These are phyloP conservation scores for Syngnathus scovelli DNA, from an alignment of 2,113 vertebrate genomes.

Conservation along the genomic window DNA sequence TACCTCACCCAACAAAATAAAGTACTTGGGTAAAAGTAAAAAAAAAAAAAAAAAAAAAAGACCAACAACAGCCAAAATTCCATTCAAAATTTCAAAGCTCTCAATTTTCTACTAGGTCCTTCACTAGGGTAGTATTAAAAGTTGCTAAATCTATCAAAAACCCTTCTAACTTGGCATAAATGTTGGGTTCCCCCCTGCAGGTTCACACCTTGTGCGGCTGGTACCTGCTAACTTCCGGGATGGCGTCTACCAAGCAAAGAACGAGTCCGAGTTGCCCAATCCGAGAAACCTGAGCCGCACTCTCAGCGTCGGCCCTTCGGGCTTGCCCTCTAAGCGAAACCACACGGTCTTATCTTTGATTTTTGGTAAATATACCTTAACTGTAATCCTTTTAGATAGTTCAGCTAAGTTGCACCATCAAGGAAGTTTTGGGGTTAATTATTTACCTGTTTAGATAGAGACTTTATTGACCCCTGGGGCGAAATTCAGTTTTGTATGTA, in stretches of 20 bases:
- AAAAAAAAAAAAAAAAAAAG: too few species aligned
- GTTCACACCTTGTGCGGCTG: constrained; percentile 75
- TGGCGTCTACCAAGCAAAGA: constrained; percentile 77
- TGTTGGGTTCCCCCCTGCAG: constrained; percentile 56
- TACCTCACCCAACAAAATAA: too few species aligned
- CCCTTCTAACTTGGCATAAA: background rate
- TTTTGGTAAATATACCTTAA: constrained; percentile 76
- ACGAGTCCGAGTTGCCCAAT: constrained; percentile 80
- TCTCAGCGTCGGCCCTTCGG: constrained; percentile 61
- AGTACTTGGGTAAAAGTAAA: too few species aligned
- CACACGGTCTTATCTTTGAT: constrained; percentile 83
- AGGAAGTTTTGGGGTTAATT: background rate
- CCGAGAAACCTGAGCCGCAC: constrained; percentile 75
- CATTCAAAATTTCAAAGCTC: too few species aligned
- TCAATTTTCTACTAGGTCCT: too few species aligned
- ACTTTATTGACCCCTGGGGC: too few species aligned
- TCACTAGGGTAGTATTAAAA: too few species aligned
- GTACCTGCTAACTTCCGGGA: constrained; percentile 80
- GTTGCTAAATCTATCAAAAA: too few species aligned
- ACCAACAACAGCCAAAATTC: too few species aligned
- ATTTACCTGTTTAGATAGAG: too few species aligned
- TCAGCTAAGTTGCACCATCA: background rate
- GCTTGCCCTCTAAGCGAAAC: constrained; percentile 73
- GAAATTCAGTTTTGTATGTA: background rate
- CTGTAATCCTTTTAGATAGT: background rate